Base-by-base conservation (phyloP, 2,888 invertebrate genomes). In the Macaria notata region DNA sequence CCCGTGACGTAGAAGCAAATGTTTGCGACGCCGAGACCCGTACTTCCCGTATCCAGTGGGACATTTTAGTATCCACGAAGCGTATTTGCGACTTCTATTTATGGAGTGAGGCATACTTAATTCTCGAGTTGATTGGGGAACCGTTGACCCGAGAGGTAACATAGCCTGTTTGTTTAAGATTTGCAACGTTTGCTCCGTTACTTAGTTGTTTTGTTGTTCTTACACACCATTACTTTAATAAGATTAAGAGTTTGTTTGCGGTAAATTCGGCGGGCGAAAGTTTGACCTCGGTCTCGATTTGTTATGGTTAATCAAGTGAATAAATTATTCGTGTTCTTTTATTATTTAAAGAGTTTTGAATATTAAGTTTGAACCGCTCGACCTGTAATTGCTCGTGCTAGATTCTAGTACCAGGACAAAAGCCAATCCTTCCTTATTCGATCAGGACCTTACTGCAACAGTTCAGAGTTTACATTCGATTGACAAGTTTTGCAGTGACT, bases 1-100 rank as follows among this genome's bases (percentile, higher is more conserved):
- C 72, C 63, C 55, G 54, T 78, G 78, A 76, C 76, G 76, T 77
- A 74, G 66, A 65, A 58, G 72, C 68, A 75, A 81, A 78, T 77
- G 70, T 79, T 78, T 75, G 71, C 69, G 31, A 62, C 61, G 61
- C 56, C 58, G 59, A 50, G 53, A 54, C 33, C 54, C 42, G 9
- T 41, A n/a, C 41, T 36, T 36, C 45, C 65, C 63, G 66, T 63
- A 63, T 68, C 72, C 61, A 61, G 62, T 63, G 67, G 69, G 69
- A 72, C 69, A 67, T 68, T 75, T 71, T 63, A 62, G 61, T 62
- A 67, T 4, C 41, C 41, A n/a, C 65, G 66, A 59, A 57, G 63
- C 50, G 45, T 59, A 54, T 71, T 71, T 75, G 70, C 64, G 59
- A 55, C 60, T 56, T 61, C 66, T 69, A 71, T 75, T 71, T 72